Conservation (phyloP, 1,140 invertebrate species). For the Meteorus sp. region DNA sequence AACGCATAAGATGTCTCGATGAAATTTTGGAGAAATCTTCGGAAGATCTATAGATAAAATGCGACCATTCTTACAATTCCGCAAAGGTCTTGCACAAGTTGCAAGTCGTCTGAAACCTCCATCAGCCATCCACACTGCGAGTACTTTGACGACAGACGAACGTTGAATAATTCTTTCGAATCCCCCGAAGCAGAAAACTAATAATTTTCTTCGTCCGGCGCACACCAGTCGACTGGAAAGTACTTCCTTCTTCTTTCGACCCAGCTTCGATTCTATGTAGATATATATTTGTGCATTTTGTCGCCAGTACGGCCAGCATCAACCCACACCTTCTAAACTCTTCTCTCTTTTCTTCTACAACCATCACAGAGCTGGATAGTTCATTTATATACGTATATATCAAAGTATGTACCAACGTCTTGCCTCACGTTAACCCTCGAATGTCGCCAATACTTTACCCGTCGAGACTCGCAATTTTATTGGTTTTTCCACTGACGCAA, state of each 20-base stretch:
- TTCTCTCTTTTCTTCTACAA: neutral
- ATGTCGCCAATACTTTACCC: neutral
- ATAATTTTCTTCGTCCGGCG: neutral
- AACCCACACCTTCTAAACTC: neutral
- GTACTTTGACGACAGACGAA: no score
- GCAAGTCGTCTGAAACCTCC: slow-evolving; percentile 3
- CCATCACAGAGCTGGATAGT: neutral
- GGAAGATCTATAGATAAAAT: no score
- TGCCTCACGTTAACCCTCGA: neutral
- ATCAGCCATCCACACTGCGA: no score
- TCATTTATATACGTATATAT: neutral
- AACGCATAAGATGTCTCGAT: no score
- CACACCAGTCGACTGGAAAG: neutral
- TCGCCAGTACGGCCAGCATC: no score
- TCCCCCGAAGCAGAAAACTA: neutral
- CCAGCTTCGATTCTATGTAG: neutral
- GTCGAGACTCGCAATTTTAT: slow-evolving; percentile 8
- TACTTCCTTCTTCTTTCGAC: no score
- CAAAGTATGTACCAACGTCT: neutral
- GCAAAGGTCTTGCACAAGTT: no score
- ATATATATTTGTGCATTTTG: no score
- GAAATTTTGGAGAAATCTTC: no score
- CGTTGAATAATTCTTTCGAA: neutral
- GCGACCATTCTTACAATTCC: no score
- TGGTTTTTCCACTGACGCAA: neutral